phyloP scores from a whole-genome alignment of 1,140 invertebrate genomes.

The Apocrypta bakeri region DNA sequence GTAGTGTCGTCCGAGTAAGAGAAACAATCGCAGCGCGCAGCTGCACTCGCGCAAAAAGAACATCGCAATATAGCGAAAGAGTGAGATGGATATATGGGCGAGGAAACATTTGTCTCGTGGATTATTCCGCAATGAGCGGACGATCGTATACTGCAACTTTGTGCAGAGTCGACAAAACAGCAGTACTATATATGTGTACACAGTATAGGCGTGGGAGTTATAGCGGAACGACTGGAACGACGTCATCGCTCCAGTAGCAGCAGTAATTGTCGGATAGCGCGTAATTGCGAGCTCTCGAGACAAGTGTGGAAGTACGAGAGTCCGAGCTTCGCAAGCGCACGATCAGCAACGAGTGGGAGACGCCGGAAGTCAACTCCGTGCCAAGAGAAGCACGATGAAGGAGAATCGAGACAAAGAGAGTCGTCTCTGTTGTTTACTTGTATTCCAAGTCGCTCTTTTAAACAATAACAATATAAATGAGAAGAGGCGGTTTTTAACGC shows the following conservation, averaged over 20 bases:
- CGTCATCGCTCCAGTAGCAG: conserved; percentile 56
- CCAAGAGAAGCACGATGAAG: conserved; percentile 19
- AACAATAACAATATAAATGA: not conserved
- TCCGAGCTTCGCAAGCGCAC: conserved; percentile 23
- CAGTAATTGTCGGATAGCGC: conserved; percentile 71
- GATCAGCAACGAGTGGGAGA: not conserved
- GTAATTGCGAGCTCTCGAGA: conserved; percentile 70
- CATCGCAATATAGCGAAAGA: not conserved
- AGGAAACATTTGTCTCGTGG: not conserved
- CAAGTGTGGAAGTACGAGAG: conserved; percentile 53
- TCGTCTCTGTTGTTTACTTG: not conserved
- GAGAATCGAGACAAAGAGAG: not conserved
- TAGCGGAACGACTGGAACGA: not conserved
- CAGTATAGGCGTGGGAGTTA: not conserved
- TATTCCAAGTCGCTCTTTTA: not conserved
- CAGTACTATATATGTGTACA: not conserved
- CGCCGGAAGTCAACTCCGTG: not conserved
- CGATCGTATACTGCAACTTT: not conserved
- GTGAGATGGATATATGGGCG: not conserved
- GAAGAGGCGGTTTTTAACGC: not conserved
- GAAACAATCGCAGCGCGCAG: not conserved
- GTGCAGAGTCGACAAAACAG: not conserved
- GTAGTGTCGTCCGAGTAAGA: too few species aligned
- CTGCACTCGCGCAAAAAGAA: not conserved
- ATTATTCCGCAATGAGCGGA: conserved; percentile 5